Evolutionary conservation across 2,113 vertebrate genomes (phyloP).

Genomic region (Camelus dromedarius): DNA sequence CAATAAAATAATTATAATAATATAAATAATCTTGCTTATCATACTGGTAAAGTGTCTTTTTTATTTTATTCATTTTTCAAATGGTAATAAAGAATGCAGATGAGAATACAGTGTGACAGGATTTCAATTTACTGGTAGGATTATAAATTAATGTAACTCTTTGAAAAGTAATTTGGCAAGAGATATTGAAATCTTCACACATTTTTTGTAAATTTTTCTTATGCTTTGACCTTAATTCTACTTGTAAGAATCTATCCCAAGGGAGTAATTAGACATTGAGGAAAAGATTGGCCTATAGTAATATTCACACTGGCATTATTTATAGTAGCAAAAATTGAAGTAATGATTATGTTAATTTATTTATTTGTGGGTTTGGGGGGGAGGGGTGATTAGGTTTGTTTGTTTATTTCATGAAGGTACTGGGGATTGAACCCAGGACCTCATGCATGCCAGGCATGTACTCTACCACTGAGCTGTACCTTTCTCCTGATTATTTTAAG

Average conservation of each 20-base stretch:
- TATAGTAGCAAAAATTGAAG: slow-evolving; percentile 49
- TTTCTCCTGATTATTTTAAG: neutral
- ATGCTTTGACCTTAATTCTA: slow-evolving; percentile 8
- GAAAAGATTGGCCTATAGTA: neutral
- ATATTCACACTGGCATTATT: neutral
- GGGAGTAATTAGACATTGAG: neutral
- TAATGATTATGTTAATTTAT: slow-evolving; percentile 20
- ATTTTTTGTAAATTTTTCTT: neutral
- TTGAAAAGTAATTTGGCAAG: slow-evolving; percentile 4
- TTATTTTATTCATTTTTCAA: slow-evolving; percentile 8
- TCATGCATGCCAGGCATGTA: no score
- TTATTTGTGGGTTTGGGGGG: no score
- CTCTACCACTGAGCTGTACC: no score
- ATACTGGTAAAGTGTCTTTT: neutral
- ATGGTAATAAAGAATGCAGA: neutral
- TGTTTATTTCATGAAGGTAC: no score
- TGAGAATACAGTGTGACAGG: neutral
- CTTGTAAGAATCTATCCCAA: neutral
- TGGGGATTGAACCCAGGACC: no score
- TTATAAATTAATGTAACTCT: neutral
- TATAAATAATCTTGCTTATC: neutral
- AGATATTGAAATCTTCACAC: neutral
- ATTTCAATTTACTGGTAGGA: neutral
- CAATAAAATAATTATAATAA: neutral
- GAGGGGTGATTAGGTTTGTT: no score